A percentile compares a stretch with the other conserved stretches of the same genome.
Evolutionary conservation across 2,888 invertebrate genomes (phyloP).

Genomic region (Desoria tigrina): DNA sequence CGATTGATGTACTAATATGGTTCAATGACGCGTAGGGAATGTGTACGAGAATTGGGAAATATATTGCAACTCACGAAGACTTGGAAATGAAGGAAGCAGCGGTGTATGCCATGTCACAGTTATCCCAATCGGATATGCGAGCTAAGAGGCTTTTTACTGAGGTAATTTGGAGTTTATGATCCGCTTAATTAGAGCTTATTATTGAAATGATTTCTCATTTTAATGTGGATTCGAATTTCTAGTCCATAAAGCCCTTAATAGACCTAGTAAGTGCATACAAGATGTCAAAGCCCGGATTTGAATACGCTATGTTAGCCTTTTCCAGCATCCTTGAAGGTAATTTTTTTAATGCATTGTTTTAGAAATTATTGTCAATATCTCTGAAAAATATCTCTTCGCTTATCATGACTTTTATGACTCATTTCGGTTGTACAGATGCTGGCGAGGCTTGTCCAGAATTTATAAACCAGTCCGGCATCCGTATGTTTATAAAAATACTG

Average conservation of each 20-base stretch:
- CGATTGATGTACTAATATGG: background rate
- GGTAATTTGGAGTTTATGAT: background rate
- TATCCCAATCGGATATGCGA: slow-evolving; percentile 24
- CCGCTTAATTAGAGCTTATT: no score
- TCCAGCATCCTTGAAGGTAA: slow-evolving; percentile 37
- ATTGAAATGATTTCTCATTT: no score
- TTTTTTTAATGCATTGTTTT: background rate
- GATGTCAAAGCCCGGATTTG: slow-evolving; percentile 31
- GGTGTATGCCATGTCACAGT: slow-evolving; percentile 26
- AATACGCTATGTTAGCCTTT: slow-evolving; percentile 34
- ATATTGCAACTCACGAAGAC: slow-evolving; percentile 23
- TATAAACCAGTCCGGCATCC: slow-evolving; percentile 32
- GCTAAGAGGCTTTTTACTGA: slow-evolving; percentile 22
- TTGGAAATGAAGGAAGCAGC: slow-evolving; percentile 31
- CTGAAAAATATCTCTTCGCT: background rate
- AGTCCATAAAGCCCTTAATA: no score
- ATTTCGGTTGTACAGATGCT: no score
- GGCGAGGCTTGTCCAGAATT: slow-evolving; percentile 36
- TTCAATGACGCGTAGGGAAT: slow-evolving; percentile 19
- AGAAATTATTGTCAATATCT: no score
- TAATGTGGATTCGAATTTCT: background rate
- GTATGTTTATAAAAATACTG: slow-evolving; percentile 24
- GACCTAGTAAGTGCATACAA: background rate
- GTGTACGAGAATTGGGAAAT: slow-evolving; percentile 2
- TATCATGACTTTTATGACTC: background rate